Percentiles rank a stretch among this genome's conserved stretches.
Evolutionary conservation across 2,113 vertebrate genomes (phyloP).

Genomic region (Triplophysa rosa): DNA sequence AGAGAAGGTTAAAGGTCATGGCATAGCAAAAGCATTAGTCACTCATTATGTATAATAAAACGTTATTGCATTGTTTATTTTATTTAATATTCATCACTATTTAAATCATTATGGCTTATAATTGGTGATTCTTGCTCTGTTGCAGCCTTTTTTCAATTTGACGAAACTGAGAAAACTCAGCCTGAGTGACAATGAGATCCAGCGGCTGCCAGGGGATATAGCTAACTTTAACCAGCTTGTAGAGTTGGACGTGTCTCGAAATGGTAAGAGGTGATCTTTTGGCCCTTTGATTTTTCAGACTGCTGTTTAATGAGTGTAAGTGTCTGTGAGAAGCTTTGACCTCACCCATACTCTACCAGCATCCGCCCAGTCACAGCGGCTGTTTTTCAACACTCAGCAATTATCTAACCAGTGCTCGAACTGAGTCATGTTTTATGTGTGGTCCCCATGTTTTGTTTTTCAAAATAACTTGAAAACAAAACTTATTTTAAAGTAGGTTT

Average conservation of each 20-base stretch:
- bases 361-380: conserved; percentile 20
- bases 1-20: background rate
- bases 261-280: conserved; percentile 76
- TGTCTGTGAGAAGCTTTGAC: background rate
- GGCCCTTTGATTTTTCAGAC: background rate
- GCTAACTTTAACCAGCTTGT: conserved; percentile 97
- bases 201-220: conserved; percentile 92
- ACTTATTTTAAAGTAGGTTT: too few species aligned
- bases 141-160: conserved; percentile 96
- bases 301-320: background rate
- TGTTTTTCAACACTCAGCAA: conserved; percentile 34
- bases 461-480: too few species aligned
- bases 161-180: conserved; percentile 94
- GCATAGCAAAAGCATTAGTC: background rate
- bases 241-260: conserved; percentile 94
- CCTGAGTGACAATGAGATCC: conserved; percentile 98
- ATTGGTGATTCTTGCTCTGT: conserved; percentile 59
- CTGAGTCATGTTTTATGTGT: too few species aligned
- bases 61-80: background rate
- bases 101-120: too few species aligned
- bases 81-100: background rate
- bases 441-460: too few species aligned
- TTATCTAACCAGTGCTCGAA: conserved; percentile 1
- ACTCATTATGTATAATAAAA: background rate
- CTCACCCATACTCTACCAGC: background rate